Percentiles rank a stretch among this genome's conserved stretches.
These are phyloP conservation scores for Eriocheir sinensis DNA, from an alignment of 1,140 invertebrate species.

Conservation along the genomic window DNA sequence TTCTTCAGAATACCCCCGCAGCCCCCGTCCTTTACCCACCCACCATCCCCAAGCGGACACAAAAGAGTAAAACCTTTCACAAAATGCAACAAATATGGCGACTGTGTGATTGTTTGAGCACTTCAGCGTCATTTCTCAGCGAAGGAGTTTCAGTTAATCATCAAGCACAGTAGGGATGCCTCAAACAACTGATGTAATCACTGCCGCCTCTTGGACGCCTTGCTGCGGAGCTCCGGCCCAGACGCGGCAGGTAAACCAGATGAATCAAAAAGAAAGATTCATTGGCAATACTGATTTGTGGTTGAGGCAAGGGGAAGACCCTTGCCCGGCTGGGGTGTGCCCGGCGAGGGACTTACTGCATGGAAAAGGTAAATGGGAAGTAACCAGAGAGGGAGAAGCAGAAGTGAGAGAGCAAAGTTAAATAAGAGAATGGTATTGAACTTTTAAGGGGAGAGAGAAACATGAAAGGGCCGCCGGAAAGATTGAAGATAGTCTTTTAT, in stretches of 20 bases:
- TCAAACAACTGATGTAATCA: too few species aligned
- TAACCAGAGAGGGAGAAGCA: not conserved
- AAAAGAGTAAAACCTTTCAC: not conserved
- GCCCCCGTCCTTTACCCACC: not conserved
- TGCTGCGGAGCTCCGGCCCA: not conserved
- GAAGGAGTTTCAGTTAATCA: not conserved
- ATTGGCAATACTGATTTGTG: not conserved
- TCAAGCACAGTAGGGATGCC: too few species aligned
- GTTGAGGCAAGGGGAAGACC: not conserved
- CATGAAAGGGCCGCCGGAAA: not conserved
- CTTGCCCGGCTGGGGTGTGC: not conserved
- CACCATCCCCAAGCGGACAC: not conserved
- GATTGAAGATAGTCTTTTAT: not conserved
- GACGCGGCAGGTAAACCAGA: not conserved
- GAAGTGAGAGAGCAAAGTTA: not conserved
- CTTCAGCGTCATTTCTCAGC: not conserved
- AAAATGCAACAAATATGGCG: not conserved
- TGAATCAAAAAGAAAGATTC: not conserved
- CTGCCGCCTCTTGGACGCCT: not conserved
- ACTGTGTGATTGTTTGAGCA: not conserved
- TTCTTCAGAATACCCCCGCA: not conserved
- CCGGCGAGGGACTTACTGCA: not conserved
- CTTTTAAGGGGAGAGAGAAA: not conserved
- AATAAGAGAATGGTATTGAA: not conserved
- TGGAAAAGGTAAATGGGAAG: conserved; percentile 5